Conservation (phyloP, 2,888 invertebrate species). For the Athalia cordata region DNA sequence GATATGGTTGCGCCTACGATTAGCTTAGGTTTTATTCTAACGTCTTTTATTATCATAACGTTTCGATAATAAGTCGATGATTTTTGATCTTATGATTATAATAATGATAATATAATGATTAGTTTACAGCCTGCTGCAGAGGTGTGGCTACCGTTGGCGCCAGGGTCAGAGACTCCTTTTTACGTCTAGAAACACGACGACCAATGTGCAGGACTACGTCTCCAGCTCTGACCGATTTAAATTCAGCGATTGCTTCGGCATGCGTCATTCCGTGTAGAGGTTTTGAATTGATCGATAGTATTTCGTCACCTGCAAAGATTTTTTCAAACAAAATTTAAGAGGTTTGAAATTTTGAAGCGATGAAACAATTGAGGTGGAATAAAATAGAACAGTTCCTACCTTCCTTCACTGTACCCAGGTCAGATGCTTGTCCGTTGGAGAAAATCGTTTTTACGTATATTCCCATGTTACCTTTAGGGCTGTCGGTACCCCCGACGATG, state of each 20-base stretch:
- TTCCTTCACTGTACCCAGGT: conserved; percentile 86
- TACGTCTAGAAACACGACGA: conserved; percentile 70
- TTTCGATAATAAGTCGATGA: neutral
- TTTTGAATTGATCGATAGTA: conserved; percentile 87
- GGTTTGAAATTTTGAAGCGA: neutral
- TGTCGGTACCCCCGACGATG: conserved; percentile 91
- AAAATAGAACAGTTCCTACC: conserved; percentile 74
- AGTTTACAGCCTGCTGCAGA: conserved; percentile 25
- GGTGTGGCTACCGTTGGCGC: conserved; percentile 54
- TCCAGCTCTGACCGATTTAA: conserved; percentile 86
- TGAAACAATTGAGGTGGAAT: neutral
- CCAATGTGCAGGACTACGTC: conserved; percentile 84
- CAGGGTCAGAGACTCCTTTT: conserved; percentile 61
- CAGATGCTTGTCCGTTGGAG: conserved; percentile 89
- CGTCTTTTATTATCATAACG: neutral
- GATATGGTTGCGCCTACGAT: conserved; percentile 27
- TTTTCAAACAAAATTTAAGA: conserved; percentile 1
- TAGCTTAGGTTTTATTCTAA: conserved; percentile 12
- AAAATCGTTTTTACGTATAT: conserved; percentile 93
- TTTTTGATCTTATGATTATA: conserved; percentile 2
- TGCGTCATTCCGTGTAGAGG: conserved; percentile 85
- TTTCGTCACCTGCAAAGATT: conserved; percentile 82
- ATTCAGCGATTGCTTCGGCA: conserved; percentile 86
- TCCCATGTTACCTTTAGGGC: conserved; percentile 89
- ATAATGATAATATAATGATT: neutral